Evolutionary conservation across 2,888 invertebrate species (phyloP).

Genomic region (Diabrotica balteata): DNA sequence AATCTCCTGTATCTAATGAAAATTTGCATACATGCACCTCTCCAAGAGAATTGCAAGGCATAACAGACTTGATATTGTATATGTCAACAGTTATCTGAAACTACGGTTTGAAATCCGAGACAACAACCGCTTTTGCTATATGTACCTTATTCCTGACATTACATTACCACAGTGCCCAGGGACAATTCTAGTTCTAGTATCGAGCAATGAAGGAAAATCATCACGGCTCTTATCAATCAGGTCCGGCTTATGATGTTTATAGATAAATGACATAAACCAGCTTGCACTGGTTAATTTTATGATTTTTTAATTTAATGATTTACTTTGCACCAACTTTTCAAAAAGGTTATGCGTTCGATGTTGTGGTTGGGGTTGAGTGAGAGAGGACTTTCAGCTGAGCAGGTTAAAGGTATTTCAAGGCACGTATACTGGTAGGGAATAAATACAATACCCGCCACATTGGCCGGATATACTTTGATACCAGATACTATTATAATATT

Average conservation of each 20-base stretch:
- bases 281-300: too few species aligned
- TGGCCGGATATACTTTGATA: too few species aligned
- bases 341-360: too few species aligned
- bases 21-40: constrained; percentile 17
- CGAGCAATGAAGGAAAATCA: constrained; percentile 3
- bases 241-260: neutral
- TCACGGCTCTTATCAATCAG: neutral
- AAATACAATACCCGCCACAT: too few species aligned
- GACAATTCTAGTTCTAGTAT: neutral
- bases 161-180: constrained; percentile 43
- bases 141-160: constrained; percentile 43
- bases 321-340: too few species aligned
- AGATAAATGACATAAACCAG: too few species aligned
- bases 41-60: constrained; percentile 13
- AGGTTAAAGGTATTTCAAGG: too few species aligned
- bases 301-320: too few species aligned
- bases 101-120: constrained; percentile 40
- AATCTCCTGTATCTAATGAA: neutral
- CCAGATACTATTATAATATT: too few species aligned
- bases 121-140: constrained; percentile 44
- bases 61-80: constrained; percentile 40
- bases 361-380: too few species aligned
- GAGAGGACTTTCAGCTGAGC: too few species aligned
- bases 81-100: constrained; percentile 42
- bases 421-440: too few species aligned